Base-by-base conservation (phyloP, 2,888 invertebrate genomes). In the Acleris cristana region DNA sequence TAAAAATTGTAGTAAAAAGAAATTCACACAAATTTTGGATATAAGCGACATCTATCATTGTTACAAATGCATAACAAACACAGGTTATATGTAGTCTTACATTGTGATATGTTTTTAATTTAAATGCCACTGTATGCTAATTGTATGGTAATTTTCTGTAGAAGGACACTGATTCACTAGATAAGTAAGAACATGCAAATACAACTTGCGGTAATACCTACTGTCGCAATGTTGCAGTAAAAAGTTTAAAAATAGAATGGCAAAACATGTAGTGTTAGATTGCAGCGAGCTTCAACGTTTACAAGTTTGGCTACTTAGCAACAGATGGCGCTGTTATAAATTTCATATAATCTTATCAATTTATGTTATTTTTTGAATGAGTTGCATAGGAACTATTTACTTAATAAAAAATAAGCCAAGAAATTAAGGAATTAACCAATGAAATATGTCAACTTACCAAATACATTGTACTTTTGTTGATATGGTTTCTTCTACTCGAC, bases 171-270 rank as follows among this genome's bases (percentile, higher is more conserved):
- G 66, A 66, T 61, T 52, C 51, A 51, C 21, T 26, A 48, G 61
- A 66, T 66, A 66, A 62, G 60, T 26, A 21, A 51, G 44, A 26
- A 30, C 61, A 66, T 56, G 56, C 65, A 21, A 66, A 48, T 51
- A 62, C 30, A 10, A 30, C 16, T 61, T 55, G 58, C 54, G 8
- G 12, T 12, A 19, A 23, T 34, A 18, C 54, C 12, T 16, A 19
- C 19, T 44, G 56, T 21, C 40, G 56, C 40, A 44, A 19, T 16
- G 16, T 40, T 56, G 21, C 8, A 14, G 40, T 14, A 23, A 16
- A 44, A 21, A 44, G 14, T 49, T 34, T 10, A 10, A 18, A 59
- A 48, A 59, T 45, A 3, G 14, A 45, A 45, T n/a, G n/a, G 8
- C 48, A 48, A 14, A 40, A 34, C 34, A 2, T 10, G 34, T 10